Conservation (phyloP, 1,140 invertebrate species). For the Pseudomyrmex sp. region DNA sequence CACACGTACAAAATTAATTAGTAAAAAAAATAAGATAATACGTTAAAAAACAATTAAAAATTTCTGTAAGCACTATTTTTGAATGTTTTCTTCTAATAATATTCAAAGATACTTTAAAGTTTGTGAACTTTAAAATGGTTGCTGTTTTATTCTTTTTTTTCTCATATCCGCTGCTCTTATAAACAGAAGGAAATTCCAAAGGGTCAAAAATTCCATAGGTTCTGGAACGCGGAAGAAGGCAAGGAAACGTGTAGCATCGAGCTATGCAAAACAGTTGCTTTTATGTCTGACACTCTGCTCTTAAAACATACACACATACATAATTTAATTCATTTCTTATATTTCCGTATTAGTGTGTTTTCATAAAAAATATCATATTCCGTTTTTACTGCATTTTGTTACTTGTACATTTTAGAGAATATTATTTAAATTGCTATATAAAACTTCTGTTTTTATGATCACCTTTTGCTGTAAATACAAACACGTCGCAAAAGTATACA, state of each 20-base stretch:
- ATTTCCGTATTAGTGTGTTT: neutral
- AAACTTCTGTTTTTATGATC: no score
- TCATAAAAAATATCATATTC: neutral
- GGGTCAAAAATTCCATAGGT: slow-evolving; percentile 36
- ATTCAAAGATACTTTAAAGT: slow-evolving; percentile 7
- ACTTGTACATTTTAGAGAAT: neutral
- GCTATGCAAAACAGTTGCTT: slow-evolving; percentile 38
- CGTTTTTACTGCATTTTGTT: neutral
- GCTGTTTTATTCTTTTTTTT: slow-evolving; percentile 3
- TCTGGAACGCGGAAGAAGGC: slow-evolving; percentile 27
- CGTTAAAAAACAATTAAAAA: neutral
- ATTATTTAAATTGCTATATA: neutral
- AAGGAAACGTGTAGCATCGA: slow-evolving; percentile 30
- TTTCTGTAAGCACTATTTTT: neutral
- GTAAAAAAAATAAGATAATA: neutral
- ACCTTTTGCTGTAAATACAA: no score
- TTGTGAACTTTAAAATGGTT: neutral
- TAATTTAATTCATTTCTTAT: neutral
- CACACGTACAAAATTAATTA: neutral
- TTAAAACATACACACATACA: neutral
- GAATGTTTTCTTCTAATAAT: slow-evolving; percentile 15
- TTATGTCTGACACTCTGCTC: slow-evolving; percentile 16
- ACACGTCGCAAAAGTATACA: no score
- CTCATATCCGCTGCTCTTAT: neutral
- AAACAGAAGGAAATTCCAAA: slow-evolving; percentile 31